Evolutionary conservation across 2,888 invertebrate genomes (phyloP).

Genomic region (Xestia ashworthii): DNA sequence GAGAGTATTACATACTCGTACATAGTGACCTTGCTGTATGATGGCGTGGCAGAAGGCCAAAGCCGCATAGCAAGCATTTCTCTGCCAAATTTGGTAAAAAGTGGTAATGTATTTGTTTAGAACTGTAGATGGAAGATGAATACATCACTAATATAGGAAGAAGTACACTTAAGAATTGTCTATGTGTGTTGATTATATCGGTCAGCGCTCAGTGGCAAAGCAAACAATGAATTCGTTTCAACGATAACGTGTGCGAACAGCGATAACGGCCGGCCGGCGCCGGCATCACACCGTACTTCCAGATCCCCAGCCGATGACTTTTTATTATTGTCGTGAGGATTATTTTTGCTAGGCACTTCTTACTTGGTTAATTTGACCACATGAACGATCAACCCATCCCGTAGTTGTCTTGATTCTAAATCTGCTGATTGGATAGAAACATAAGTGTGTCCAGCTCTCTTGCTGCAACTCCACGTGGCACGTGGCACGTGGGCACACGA

Average conservation of each 20-base stretch:
- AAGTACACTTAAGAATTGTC: neutral
- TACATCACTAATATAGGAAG: too few species aligned
- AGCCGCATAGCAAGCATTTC: conserved; percentile 4
- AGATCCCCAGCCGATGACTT: neutral
- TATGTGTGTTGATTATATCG: neutral
- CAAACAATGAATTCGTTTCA: conserved; percentile 9
- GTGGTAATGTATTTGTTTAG: neutral
- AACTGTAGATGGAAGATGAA: neutral
- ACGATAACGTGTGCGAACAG: conserved; percentile 13
- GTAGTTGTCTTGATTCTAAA: neutral
- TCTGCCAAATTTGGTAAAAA: neutral
- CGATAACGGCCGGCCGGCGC: neutral
- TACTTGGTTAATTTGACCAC: neutral
- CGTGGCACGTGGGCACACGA: neutral
- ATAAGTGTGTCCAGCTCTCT: neutral
- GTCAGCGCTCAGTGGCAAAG: conserved; percentile 14
- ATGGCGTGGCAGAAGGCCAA: neutral
- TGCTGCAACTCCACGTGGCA: neutral
- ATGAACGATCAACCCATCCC: neutral
- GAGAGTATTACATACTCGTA: conserved; percentile 8
- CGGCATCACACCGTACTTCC: neutral
- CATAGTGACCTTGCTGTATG: conserved; percentile 19
- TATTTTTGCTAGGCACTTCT: neutral
- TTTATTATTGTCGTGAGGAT: neutral
- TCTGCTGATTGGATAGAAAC: neutral